These are phyloP conservation scores for Cosmia pyralina DNA, from an alignment of 2,888 invertebrate genomes.

Conservation along the genomic window DNA sequence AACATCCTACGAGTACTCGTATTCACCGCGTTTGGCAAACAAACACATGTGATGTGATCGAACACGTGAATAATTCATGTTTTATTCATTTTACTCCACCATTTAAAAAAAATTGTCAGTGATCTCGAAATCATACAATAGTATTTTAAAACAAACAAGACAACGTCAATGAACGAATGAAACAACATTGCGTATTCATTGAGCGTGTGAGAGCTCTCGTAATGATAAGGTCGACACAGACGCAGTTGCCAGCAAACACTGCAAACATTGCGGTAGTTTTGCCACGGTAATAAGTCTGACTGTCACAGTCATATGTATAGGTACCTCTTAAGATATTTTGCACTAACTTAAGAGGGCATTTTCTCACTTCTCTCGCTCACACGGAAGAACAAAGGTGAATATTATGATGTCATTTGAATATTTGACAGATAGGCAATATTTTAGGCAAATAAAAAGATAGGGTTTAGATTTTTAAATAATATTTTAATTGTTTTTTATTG, in stretches of 20 bases:
- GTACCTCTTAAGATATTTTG: background rate
- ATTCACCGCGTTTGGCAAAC: background rate
- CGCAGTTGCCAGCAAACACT: background rate
- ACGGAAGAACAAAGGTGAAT: too few species aligned
- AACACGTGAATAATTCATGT: background rate
- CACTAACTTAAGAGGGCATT: too few species aligned
- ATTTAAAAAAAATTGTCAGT: background rate
- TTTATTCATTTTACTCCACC: background rate
- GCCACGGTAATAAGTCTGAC: background rate
- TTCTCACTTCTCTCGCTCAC: too few species aligned
- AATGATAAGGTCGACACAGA: background rate
- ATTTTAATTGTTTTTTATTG: too few species aligned
- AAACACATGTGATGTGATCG: background rate
- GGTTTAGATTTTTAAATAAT: too few species aligned
- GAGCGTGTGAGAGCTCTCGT: background rate
- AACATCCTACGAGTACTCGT: too few species aligned
- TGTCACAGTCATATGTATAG: background rate
- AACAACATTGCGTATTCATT: slow-evolving; percentile 15
- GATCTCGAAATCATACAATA: background rate
- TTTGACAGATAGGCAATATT: too few species aligned
- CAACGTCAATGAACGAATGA: slow-evolving; percentile 11
- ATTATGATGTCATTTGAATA: too few species aligned
- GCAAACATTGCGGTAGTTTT: background rate
- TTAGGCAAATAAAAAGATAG: too few species aligned
- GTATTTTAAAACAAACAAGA: background rate